Base-by-base conservation (phyloP, 1,140 invertebrate genomes). In the Euschistus heros region DNA sequence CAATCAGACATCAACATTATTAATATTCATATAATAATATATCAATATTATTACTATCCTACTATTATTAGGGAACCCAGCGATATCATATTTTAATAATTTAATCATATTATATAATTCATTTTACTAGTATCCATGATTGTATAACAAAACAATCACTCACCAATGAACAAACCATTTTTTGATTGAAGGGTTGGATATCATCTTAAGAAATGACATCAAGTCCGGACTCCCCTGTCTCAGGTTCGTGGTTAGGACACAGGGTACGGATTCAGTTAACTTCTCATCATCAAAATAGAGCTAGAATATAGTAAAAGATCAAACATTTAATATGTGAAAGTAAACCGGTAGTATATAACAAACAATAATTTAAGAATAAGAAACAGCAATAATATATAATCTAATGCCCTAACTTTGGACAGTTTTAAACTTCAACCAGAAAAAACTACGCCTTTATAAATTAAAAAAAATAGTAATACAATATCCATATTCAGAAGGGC, bases 111-210 rank as follows among this genome's bases (percentile, higher is more conserved):
- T 52, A 57, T n/a, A 22, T 30, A 8, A 30, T 5, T 30, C 30
- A 30, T 5, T 30, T 30, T 30, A 5, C 30, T 30, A 30, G 30
- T 30, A 30, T 3, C 30, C 3, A 30, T 30, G 3, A 30, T 30
- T 30, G 30, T 8, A 30, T 3, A 30, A 30, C 3, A 5, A 30
- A 3, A 30, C 30, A 30, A 5, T 14, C 37, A 69, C 75, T 76
- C 70, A 81, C 80, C 89, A 91, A 70, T 91, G 87, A 2, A 88
- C 82, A 73, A 89, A 92, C 84, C 86, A 91, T 68, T 83, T 84
- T 0, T 83, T 80, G 15, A 86, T 81, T 50, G 84, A 79, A 0
- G 81, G 81, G 30, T 81, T 82, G 47, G 83, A 81, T 2, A 87
- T 81, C 37, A 81, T 79, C 27, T 81, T 80, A 1, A 88, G 76